phyloP scores from a whole-genome alignment of 2,113 vertebrate species.

The Elephas maximus region DNA sequence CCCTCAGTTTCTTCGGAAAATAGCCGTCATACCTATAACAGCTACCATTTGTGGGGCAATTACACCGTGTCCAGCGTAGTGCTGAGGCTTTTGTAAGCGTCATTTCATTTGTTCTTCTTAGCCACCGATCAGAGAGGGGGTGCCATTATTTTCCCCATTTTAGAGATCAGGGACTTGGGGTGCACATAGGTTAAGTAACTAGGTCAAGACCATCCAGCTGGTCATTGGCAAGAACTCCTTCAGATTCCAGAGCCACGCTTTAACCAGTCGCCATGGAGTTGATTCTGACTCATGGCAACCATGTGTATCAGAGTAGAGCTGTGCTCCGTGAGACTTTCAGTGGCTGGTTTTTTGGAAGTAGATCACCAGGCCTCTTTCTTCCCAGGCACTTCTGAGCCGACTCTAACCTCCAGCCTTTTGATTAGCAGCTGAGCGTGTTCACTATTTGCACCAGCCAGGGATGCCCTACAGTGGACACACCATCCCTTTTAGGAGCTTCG shows the following conservation, averaged over 20 bases:
- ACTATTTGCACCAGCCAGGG: neutral
- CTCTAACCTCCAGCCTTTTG: neutral
- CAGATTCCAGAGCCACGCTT: rapidly evolving
- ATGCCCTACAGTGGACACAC: neutral
- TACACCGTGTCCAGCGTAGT: rapidly evolving
- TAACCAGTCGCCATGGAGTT: neutral
- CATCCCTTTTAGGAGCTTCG: neutral
- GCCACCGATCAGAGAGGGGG: neutral
- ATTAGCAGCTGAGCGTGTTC: neutral
- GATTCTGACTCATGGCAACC: rapidly evolving
- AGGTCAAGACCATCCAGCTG: no score
- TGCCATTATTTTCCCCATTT: neutral
- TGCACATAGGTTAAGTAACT: neutral
- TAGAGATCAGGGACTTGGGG: neutral
- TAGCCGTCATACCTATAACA: rapidly evolving
- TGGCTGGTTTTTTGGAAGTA: neutral
- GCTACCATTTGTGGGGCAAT: neutral
- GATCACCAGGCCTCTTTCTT: neutral
- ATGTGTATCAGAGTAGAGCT: neutral
- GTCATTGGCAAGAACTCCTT: neutral
- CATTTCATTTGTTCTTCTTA: neutral
- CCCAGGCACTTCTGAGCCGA: neutral
- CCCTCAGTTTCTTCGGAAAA: neutral
- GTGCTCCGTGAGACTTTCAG: neutral
- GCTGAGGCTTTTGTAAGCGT: neutral